Conservation (phyloP, 1,140 invertebrate species). For the Plectus sambesii region DNA sequence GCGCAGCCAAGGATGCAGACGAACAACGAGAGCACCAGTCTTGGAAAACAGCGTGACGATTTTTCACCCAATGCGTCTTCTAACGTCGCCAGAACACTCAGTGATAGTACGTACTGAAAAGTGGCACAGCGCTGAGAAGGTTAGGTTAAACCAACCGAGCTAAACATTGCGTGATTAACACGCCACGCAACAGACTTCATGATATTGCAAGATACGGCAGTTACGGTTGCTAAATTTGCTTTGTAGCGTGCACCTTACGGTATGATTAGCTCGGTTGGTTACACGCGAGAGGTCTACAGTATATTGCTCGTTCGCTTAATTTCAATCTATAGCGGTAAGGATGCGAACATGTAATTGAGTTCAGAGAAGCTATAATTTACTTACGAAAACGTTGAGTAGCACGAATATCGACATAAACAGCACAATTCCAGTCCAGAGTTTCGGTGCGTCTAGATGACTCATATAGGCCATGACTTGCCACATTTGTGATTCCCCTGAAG, state of each 20-base stretch:
- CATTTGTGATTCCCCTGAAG: slow-evolving; percentile 31
- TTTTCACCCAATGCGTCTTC: slow-evolving; percentile 41
- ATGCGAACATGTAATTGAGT: no score
- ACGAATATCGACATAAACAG: slow-evolving; percentile 29
- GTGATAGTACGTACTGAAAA: slow-evolving; percentile 30
- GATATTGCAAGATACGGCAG: no score
- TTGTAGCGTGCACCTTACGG: no score
- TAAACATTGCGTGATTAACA: no score
- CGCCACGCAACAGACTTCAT: no score
- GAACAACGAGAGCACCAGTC: slow-evolving; percentile 36
- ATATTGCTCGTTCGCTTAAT: no score
- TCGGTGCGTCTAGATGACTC: slow-evolving; percentile 30
- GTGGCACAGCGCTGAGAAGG: background rate
- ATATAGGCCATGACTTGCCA: slow-evolving; percentile 40
- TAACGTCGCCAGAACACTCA: slow-evolving; percentile 34
- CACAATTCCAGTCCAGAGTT: slow-evolving; percentile 34
- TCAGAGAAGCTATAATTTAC: no score
- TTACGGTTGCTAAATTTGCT: no score
- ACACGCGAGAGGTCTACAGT: no score
- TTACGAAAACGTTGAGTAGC: slow-evolving; percentile 41
- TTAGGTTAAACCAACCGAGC: background rate
- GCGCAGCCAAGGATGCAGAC: slow-evolving; percentile 29
- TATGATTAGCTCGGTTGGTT: no score
- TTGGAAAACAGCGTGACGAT: slow-evolving; percentile 34
- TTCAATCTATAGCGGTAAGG: no score